Evolutionary conservation across 2,113 vertebrate species (phyloP).

Genomic region (Rhombomys opimus): DNA sequence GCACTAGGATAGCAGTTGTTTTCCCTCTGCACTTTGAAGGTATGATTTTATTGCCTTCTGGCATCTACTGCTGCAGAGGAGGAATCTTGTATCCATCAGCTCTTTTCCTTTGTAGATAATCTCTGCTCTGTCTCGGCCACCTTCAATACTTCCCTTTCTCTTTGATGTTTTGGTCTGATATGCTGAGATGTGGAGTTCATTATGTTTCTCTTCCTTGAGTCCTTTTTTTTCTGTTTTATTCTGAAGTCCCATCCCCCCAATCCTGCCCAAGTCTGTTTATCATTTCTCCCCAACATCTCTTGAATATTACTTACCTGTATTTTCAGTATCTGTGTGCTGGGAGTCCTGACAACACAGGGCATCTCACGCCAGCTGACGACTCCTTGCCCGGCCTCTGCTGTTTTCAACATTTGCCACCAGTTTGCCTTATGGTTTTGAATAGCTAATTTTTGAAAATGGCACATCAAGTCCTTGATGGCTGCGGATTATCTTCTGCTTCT

Average conservation of each 20-base stretch:
- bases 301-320: not conserved
- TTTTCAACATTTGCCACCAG: not conserved
- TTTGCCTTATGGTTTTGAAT: not conserved
- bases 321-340: not conserved
- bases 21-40: not conserved
- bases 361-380: accelerated
- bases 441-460: not conserved
- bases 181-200: slow-evolving; percentile 29
- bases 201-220: not conserved
- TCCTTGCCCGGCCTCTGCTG: not conserved
- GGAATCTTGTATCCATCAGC: not conserved
- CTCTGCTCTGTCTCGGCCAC: not conserved
- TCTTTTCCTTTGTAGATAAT: slow-evolving; percentile 21
- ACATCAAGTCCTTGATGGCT: not conserved
- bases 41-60: slow-evolving; percentile 20
- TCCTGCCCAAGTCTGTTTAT: not conserved
- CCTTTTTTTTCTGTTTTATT: not conserved
- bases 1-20: not conserved
- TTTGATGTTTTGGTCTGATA: slow-evolving; percentile 33
- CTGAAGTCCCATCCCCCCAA: not conserved
- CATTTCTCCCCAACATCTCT: not conserved
- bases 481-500: not conserved
- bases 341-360: not conserved
- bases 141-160: not conserved
- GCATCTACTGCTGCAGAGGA: not conserved